phyloP scores from a whole-genome alignment of 2,113 vertebrate species.

The Channa argus region DNA sequence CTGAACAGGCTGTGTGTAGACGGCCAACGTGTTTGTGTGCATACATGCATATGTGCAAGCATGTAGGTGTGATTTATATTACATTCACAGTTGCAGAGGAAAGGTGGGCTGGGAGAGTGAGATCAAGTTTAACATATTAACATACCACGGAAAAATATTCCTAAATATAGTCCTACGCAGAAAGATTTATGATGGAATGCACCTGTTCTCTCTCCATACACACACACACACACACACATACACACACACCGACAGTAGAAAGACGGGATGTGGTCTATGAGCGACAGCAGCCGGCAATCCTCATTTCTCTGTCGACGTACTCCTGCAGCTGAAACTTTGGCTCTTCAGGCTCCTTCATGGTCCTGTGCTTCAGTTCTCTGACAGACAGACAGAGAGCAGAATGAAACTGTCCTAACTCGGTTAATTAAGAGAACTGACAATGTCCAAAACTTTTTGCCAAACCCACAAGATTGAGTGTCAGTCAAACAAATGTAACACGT shows the following conservation, averaged over 20 bases:
- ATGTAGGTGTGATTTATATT: slow-evolving; percentile 50
- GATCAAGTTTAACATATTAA: slow-evolving; percentile 6
- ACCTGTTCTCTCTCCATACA: slow-evolving; percentile 10
- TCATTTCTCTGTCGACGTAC: slow-evolving; percentile 91
- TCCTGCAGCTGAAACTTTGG: slow-evolving; percentile 93
- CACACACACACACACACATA: slow-evolving; percentile 1
- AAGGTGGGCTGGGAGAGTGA: slow-evolving; percentile 50
- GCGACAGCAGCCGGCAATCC: slow-evolving; percentile 88
- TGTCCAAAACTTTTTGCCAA: not conserved
- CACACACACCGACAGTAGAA: slow-evolving; percentile 8
- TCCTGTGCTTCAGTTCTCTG: slow-evolving; percentile 94
- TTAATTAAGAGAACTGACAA: not conserved
- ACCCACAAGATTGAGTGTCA: too few species aligned
- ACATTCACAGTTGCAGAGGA: slow-evolving; percentile 78
- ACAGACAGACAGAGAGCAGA: slow-evolving; percentile 3
- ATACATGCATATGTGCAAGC: slow-evolving; percentile 34
- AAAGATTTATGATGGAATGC: not conserved
- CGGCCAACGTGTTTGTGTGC: not conserved
- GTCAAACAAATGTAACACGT: not conserved
- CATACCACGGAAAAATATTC: too few species aligned
- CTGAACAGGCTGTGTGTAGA: slow-evolving; percentile 12
- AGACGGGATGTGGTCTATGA: slow-evolving; percentile 73
- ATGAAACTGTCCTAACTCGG: not conserved
- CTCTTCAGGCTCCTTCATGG: slow-evolving; percentile 87
- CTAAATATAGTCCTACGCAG: slow-evolving; percentile 10